Base-by-base conservation (phyloP, 2,888 invertebrate genomes). In the Lasioglossum figueresi region DNA sequence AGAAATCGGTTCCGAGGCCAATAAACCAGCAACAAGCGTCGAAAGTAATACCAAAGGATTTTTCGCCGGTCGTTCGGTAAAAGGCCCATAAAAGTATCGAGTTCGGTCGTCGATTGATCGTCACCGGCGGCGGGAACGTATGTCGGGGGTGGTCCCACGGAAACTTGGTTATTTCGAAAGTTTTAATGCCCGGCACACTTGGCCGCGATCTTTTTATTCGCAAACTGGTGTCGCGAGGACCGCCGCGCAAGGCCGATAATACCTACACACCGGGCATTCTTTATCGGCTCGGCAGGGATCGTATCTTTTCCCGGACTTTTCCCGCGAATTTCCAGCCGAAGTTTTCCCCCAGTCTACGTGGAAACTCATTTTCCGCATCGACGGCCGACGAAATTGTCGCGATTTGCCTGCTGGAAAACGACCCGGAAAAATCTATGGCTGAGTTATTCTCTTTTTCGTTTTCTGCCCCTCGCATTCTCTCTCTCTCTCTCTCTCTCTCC, bases 311-410 rank as follows among this genome's bases (percentile, higher is more conserved):
- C 73, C 83, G 37, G 88, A 88, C 52, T 83, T 88, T 82, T 23
- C 66, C 37, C 86, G 83, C 80, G 79, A 85, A 80, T 86, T 83
- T 71, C 82, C 79, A 52, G 73, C 31, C 56, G 63, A 88, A 84
- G 83, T 88, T 85, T 63, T n/a, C 59, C 76, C 88, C 87, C 77
- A 23, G 68, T 37, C 72, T 66, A 83, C 86, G 80, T 87, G 83
- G 89, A 92, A 93, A 92, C 92, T 93, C 91, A 92, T 93, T 93
- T 93, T 93, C 91, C 93, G 91, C 92, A 88, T 90, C 90, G 90
- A 78, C 83, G 89, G 90, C 85, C 89, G 84, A 82, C 86, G 89
- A 91, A 93, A 93, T 91, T 90, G 90, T 90, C 86, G 87, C 91
- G 89, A 86, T 90, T 83, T 87, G 87, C 87, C 72, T 87, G 77